Percentiles rank a stretch among this genome's conserved stretches.
These are phyloP conservation scores for Argyresthia goedartella DNA, from an alignment of 2,888 invertebrate species.

Conservation along the genomic window DNA sequence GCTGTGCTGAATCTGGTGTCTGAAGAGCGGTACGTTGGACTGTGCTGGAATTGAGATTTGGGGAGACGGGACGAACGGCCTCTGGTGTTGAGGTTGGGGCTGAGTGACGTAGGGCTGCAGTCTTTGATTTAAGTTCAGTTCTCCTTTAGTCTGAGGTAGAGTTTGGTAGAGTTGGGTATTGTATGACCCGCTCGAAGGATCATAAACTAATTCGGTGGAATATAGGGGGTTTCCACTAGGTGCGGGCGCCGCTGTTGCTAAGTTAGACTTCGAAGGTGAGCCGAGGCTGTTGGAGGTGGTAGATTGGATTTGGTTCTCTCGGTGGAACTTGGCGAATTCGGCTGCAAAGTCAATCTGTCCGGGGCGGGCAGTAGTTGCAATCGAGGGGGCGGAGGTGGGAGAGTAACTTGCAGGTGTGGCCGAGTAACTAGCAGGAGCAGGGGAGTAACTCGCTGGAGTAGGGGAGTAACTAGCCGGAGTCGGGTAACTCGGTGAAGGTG, in stretches of 20 bases:
- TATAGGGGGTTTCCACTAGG: slow-evolving; percentile 76
- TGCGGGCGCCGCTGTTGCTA: slow-evolving; percentile 32
- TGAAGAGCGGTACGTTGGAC: slow-evolving; percentile 57
- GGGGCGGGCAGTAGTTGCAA: slow-evolving; percentile 32
- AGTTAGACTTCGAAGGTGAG: slow-evolving; percentile 43
- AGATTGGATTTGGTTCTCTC: slow-evolving; percentile 72
- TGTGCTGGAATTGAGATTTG: slow-evolving; percentile 60
- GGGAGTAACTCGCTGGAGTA: too few species aligned
- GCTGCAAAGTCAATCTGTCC: slow-evolving; percentile 77
- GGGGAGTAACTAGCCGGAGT: slow-evolving; percentile 45
- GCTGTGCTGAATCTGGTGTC: slow-evolving; percentile 52
- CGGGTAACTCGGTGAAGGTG: slow-evolving; percentile 65
- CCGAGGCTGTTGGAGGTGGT: slow-evolving; percentile 52
- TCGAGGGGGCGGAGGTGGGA: slow-evolving; percentile 23
- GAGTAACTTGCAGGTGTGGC: slow-evolving; percentile 15
- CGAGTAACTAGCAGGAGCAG: slow-evolving; percentile 36
- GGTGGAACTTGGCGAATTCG: slow-evolving; percentile 81
- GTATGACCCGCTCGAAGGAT: slow-evolving; percentile 82
- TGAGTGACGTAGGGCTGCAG: slow-evolving; percentile 81
- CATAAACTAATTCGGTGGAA: slow-evolving; percentile 82
- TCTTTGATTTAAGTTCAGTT: slow-evolving; percentile 79
- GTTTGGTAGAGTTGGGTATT: slow-evolving; percentile 83
- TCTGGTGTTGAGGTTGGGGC: slow-evolving; percentile 61
- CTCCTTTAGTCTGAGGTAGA: slow-evolving; percentile 79
- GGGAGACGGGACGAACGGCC: slow-evolving; percentile 70